Evolutionary conservation across 2,797 vertebrate genomes (phyloP), one percentile per base, ranked within the genome.

Genomic region (Cynopterus sphinx): DNA sequence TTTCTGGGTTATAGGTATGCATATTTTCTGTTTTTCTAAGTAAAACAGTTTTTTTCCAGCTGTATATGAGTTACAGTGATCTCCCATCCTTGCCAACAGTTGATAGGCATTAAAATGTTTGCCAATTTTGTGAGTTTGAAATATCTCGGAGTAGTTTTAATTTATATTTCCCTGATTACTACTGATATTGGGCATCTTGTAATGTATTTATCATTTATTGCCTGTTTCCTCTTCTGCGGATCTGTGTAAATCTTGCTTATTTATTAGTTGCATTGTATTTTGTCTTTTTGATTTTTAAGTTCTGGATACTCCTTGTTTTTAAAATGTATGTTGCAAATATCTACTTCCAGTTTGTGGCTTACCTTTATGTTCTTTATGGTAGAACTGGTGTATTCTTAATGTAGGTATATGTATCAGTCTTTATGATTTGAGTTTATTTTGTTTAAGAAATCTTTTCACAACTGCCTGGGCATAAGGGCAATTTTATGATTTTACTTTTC

Each of bases 401-500:
- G 41, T 31, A 70, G 65, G 81, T 71, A 87, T 71, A 67, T 74
- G n/a, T 82, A 46, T 59, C 43, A 4, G 33, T 53, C 41, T 74
- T 88, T 61, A 74, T 84, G 12, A 43, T 67, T 74, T 84, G 87
- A 91, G 22, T 65, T 65, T 26, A 26, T 63, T 53, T 46, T 91
- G 41, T 55, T 63, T 63, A 82, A 83, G 68, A 59, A 77, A 55
- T 67, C 55, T 70, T 77, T 28, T 26, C 51, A 65, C 28, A 21
- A 28, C 26, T 59, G 26, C 26, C 57, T 78, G 33, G 46, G 46
- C 65, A 24, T 85, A 85, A 67, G 57, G 46, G 33, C 57, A 65
- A 12, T 61, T 78, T 88, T 74, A 31, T 46, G 49, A 51, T 82
- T 95, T 77, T 92, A 68, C 39, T 61, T 78, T 90, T 87, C 59